Conservation (phyloP, 2,113 vertebrate genomes). For the Callospermophilus lateralis region DNA sequence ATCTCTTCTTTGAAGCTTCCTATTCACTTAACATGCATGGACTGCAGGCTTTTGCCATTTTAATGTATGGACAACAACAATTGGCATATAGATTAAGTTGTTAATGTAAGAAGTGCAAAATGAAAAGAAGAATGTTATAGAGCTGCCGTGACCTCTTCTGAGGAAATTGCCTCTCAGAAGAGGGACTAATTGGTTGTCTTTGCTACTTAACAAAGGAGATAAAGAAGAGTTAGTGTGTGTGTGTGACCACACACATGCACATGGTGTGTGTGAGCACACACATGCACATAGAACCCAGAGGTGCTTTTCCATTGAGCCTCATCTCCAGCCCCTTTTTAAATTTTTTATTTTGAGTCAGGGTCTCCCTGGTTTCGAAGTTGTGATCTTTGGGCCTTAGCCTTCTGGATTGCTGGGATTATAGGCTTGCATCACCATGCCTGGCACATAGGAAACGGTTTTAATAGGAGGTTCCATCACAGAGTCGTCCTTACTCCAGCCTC, state of each 20-base stretch:
- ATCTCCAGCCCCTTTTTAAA: too few species aligned
- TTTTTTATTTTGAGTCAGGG: too few species aligned
- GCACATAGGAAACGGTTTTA: not conserved
- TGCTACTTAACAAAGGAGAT: not conserved
- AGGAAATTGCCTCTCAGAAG: constrained; percentile 33
- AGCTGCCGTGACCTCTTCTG: not conserved
- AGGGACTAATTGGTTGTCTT: not conserved
- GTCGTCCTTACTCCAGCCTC: fast-evolving
- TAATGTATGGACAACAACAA: not conserved
- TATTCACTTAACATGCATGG: not conserved
- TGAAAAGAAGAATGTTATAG: not conserved
- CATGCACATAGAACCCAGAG: too few species aligned
- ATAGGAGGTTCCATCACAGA: not conserved
- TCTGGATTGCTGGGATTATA: too few species aligned
- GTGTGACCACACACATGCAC: too few species aligned
- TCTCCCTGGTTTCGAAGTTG: too few species aligned
- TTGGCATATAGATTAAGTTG: constrained; percentile 40
- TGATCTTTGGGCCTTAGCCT: too few species aligned
- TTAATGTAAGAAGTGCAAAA: not conserved
- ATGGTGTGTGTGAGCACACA: too few species aligned
- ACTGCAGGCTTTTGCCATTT: not conserved
- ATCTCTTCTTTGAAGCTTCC: not conserved
- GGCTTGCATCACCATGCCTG: too few species aligned
- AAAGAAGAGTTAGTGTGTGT: too few species aligned
- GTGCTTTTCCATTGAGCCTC: too few species aligned